phyloP scores from a whole-genome alignment of 2,888 invertebrate species.

The Phasia obesa region DNA sequence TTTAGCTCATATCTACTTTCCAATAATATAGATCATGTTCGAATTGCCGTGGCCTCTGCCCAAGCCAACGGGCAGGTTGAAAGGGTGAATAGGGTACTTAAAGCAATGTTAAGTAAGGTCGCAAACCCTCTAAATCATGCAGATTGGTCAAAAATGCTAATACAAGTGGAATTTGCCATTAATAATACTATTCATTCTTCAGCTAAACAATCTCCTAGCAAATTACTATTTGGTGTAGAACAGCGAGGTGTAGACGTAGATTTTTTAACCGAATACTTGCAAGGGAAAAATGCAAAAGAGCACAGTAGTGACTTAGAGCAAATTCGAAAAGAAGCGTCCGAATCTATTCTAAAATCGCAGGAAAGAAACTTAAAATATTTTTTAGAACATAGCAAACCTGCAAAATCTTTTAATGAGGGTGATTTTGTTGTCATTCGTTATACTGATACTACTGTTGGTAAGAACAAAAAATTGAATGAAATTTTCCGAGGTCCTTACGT shows the following conservation, averaged over 20 bases:
- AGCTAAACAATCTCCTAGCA: conserved; percentile 73
- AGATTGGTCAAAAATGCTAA: conserved; percentile 53
- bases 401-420: conserved; percentile 57
- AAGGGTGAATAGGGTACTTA: conserved; percentile 46
- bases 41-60: conserved; percentile 50
- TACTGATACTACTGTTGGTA: conserved; percentile 70
- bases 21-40: conserved; percentile 57
- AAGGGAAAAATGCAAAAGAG: background rate
- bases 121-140: conserved; percentile 34
- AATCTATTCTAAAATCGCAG: conserved; percentile 39
- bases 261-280: too few relatives aligned
- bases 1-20: conserved; percentile 19
- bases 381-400: conserved; percentile 69
- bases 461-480: conserved; percentile 64
- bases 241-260: too few relatives aligned
- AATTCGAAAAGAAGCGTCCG: conserved; percentile 22
- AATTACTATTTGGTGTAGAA: too few relatives aligned
- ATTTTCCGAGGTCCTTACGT: conserved; percentile 41
- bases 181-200: conserved; percentile 74
- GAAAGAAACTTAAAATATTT: conserved; percentile 48
- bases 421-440: conserved; percentile 60
- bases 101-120: conserved; percentile 58
- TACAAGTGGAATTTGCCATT: conserved; percentile 72
- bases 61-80: conserved; percentile 58
- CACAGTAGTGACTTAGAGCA: conserved; percentile 23